These are phyloP conservation scores for Haliclystus octoradiatus DNA, from an alignment of 30 jellyfish, hydroid and myxozoan genomes.

Conservation along the genomic window DNA sequence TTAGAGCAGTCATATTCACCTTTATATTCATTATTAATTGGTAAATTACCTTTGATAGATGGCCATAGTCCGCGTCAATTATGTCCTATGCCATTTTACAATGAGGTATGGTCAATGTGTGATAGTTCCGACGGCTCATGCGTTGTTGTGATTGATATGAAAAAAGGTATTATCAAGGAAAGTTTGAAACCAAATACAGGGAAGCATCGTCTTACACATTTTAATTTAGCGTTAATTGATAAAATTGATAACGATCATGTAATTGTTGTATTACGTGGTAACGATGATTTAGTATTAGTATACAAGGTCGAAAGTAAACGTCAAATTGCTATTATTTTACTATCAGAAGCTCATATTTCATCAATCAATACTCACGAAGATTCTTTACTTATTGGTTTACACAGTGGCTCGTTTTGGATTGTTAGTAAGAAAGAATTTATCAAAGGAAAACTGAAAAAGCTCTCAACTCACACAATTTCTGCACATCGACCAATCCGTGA, in stretches of 20 bases:
- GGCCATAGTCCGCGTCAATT: conserved; percentile 50
- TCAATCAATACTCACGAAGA: conserved; percentile 31
- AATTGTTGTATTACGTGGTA: conserved; percentile 60
- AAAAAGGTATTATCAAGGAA: conserved; percentile 11
- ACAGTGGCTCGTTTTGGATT: conserved; percentile 26
- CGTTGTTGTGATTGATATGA: conserved; percentile 32
- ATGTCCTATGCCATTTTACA: conserved; percentile 26
- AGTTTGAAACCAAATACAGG: neutral
- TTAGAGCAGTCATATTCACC: conserved; percentile 33
- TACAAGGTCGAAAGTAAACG: conserved; percentile 29
- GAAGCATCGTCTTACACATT: neutral
- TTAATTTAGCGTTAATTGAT: conserved; percentile 10
- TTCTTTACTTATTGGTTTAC: conserved; percentile 60
- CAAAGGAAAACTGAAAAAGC: conserved; percentile 35
- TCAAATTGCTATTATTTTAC: conserved; percentile 9
- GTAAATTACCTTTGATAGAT: conserved; percentile 21
- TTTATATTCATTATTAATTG: conserved; percentile 43
- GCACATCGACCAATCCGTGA: conserved; percentile 31
- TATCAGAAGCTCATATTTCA: conserved; percentile 27
- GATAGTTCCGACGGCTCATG: conserved; percentile 56
- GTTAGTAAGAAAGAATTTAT: conserved; percentile 39
- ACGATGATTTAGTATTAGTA: conserved; percentile 38
- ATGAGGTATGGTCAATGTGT: conserved; percentile 69
- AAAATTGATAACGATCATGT: conserved; percentile 38
- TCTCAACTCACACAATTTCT: conserved; percentile 4